phyloP scores from a whole-genome alignment of 2,888 invertebrate genomes.

The Lycaena phlaeas region DNA sequence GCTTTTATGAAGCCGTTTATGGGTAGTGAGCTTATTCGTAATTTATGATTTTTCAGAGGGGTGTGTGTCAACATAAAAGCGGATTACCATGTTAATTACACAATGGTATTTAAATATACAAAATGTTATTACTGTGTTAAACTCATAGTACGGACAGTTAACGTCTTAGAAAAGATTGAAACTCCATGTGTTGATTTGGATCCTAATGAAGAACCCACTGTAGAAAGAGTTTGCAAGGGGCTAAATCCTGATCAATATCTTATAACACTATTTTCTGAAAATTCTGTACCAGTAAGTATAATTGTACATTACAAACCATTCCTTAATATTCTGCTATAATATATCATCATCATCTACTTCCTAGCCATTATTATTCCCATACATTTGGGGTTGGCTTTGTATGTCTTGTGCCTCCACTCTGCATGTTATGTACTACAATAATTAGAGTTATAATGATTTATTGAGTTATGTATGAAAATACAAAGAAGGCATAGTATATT shows the following conservation, averaged over 20 bases:
- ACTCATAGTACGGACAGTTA: slow-evolving; percentile 87
- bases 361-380: no score
- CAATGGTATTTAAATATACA: slow-evolving; percentile 82
- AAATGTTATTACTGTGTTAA: slow-evolving; percentile 90
- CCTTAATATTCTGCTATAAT: no score
- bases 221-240: slow-evolving; percentile 83
- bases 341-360: no score
- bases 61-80: slow-evolving; percentile 81
- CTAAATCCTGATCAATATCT: slow-evolving; percentile 85
- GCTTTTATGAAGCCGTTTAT: no score
- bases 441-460: no score
- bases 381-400: no score
- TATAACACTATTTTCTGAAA: slow-evolving; percentile 90
- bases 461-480: no score
- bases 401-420: no score
- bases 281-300: slow-evolving; percentile 81
- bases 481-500: no score
- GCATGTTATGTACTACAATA: no score
- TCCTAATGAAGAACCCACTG: slow-evolving; percentile 76
- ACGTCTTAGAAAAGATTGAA: slow-evolving; percentile 91
- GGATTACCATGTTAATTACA: slow-evolving; percentile 86
- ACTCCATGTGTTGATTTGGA: slow-evolving; percentile 84
- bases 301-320: no score
- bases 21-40: slow-evolving; percentile 8
- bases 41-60: slow-evolving; percentile 61